Base-by-base conservation (phyloP, 2,797 vertebrate species). In the Pachyuromys duprasi region DNA sequence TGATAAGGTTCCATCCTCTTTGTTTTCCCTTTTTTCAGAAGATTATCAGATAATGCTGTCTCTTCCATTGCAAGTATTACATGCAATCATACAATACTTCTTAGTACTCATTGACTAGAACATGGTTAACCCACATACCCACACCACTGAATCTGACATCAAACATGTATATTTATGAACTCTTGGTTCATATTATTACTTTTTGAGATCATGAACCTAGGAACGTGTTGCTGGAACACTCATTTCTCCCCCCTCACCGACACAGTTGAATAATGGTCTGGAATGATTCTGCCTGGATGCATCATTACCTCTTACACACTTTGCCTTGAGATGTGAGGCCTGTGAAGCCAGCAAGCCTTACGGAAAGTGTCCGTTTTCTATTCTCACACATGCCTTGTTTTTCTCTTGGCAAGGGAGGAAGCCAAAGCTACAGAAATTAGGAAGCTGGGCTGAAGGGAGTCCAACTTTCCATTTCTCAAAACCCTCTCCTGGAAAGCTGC, bases 401-500 rank as follows among this genome's bases (percentile, higher is more conserved):
- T 96, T 91, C 94, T 96, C 17, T 94, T 97, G 94, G 93, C 96
- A 96, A 62, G 80, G 86, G 82, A 90, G 88, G 75, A 97, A 95
- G 87, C 65, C 63, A 84, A 93, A 94, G 62, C 63, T 94, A 82
- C 93, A 96, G 94, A 96, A 97, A 95, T 94, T 95, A 97, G 92
- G 89, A 92, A 93, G 60, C 36, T 36, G 81, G 80, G 70, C 91
- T 96, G 91, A 93, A 81, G 3, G 57, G 75, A 79, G 67, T 94
- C 92, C 95, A 95, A 45, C 33, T 96, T 97, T 97, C 90, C 94
- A 84, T 53, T 96, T 96, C 95, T 96, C 90, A 65, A 93, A 96
- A 74, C 83, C 5, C 28, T 94, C n/a, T 31, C 89, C 93, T 96
- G 97, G 97, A 97, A 62, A 86, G 94, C 80, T 89, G 96, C 92